These are phyloP conservation scores for Caenorhabditis wallacei DNA, from an alignment of 2,888 invertebrate species.

Conservation along the genomic window DNA sequence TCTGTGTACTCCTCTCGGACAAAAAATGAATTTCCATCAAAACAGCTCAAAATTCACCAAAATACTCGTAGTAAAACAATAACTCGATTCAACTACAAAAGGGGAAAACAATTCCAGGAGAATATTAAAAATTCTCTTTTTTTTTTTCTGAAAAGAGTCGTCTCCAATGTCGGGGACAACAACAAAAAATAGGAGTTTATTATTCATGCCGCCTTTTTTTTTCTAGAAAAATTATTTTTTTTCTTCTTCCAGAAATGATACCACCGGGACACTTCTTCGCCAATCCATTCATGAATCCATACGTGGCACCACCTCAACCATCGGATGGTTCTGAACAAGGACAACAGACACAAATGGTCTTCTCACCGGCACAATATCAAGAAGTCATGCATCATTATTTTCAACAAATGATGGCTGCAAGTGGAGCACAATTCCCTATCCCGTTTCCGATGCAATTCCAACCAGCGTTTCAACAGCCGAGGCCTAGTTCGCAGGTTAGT, in stretches of 20 bases:
- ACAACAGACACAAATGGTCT: constrained; percentile 58
- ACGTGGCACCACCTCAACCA: constrained; percentile 60
- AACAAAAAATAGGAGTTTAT: too few species aligned
- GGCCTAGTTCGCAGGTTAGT: constrained; percentile 64
- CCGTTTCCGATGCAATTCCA: constrained; percentile 73
- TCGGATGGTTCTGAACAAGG: background rate
- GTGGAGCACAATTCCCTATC: constrained; percentile 68
- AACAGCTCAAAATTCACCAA: too few species aligned
- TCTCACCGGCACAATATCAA: constrained; percentile 81
- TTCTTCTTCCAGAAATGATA: constrained; percentile 66
- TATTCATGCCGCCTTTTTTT: background rate
- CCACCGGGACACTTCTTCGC: constrained; percentile 77
- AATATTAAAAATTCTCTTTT: too few species aligned
- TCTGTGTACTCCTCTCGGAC: too few species aligned
- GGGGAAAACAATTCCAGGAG: too few species aligned
- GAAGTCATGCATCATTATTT: constrained; percentile 83
- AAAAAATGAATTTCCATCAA: too few species aligned
- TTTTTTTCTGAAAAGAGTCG: too few species aligned
- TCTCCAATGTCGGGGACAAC: too few species aligned
- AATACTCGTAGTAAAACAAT: too few species aligned
- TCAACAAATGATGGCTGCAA: constrained; percentile 77
- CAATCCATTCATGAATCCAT: constrained; percentile 82
- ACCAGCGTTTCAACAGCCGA: constrained; percentile 54
- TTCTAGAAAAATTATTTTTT: background rate
- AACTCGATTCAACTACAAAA: too few species aligned